These are phyloP conservation scores for Polietes domitor DNA, from an alignment of 2,888 invertebrate genomes.

Conservation along the genomic window DNA sequence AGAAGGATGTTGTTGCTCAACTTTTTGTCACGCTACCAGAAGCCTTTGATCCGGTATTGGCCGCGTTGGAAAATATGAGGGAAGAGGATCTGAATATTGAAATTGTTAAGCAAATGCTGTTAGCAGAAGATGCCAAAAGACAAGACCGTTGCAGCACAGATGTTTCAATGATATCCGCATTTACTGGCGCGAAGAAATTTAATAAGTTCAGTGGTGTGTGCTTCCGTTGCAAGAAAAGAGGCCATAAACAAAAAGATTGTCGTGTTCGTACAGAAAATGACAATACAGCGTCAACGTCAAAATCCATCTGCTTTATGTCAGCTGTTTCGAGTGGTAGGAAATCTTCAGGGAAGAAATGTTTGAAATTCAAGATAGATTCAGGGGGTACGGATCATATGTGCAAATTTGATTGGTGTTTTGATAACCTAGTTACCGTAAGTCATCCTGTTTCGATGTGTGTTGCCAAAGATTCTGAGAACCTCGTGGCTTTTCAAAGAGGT, in stretches of 20 bases:
- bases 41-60: constrained; percentile 77
- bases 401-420: not conserved
- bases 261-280: not conserved
- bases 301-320: constrained; percentile 36
- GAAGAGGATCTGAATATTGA: constrained; percentile 6
- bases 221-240: constrained; percentile 27
- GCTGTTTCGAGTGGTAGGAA: not conserved
- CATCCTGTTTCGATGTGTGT: not conserved
- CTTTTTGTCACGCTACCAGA: constrained; percentile 68
- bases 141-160: not conserved
- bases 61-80: constrained; percentile 22
- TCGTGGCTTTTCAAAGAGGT: not conserved
- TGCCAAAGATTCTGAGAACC: too few species aligned
- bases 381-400: not conserved
- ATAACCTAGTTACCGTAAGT: not conserved
- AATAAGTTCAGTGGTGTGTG: constrained; percentile 25
- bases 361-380: not conserved
- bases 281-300: not conserved
- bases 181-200: constrained; percentile 29
- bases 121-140: constrained; percentile 22
- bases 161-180: not conserved
- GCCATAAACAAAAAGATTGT: constrained; percentile 10
- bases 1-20: constrained; percentile 17
- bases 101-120: constrained; percentile 15
- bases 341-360: not conserved